Evolutionary conservation across 1,140 invertebrate species (phyloP), one percentile per base, ranked within the genome.

Genomic region (Danaus melanippus): DNA sequence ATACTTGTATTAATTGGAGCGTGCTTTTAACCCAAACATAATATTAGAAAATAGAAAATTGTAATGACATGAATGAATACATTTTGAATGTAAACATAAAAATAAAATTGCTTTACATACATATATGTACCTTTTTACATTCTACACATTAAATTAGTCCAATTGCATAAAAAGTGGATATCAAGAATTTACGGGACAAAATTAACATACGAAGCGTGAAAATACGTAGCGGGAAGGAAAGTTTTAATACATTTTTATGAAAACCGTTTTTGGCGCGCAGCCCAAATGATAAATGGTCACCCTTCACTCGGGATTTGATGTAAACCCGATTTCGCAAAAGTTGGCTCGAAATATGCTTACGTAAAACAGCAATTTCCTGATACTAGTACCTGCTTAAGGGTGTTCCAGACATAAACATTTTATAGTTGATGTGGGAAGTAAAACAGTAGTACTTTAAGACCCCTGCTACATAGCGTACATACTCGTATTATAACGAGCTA

Each of bases 241-340:
- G 59, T 75, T 78, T 76, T 83, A 77, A 79, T 83, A 80, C 76
- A 77, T 80, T 83, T 83, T 84, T 80, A 83, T 78, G 76, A 75
- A 80, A 79, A 62, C 64, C 72, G 58, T 77, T 77, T 76, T 71
- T 67, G 56, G 67, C 67, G 68, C 64, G 62, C 69, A 73, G 59
- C 66, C 60, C 60, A 65, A 66, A 75, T 80, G 76, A 83, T 80
- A 78, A 80, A 83, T 83, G 70, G 66, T 61, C 66, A 73, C 69
- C 74, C 76, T 76, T 76, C 69, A 79, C 62, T 59, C 52, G 63
- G 62, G 64, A 68, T 74, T 63, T 67, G 74, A 71, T 58, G 57
- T 58, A 63, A 68, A 66, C 57, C 72, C 76, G 74, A 74, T 76
- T 70, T 66, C 53, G 55, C 49, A 60, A 71, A 32, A 66, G 53